Percentiles rank a stretch among this genome's conserved stretches.
These are phyloP conservation scores for Nematopogon swammerdamellus DNA, from an alignment of 2,888 invertebrate genomes.

Conservation along the genomic window DNA sequence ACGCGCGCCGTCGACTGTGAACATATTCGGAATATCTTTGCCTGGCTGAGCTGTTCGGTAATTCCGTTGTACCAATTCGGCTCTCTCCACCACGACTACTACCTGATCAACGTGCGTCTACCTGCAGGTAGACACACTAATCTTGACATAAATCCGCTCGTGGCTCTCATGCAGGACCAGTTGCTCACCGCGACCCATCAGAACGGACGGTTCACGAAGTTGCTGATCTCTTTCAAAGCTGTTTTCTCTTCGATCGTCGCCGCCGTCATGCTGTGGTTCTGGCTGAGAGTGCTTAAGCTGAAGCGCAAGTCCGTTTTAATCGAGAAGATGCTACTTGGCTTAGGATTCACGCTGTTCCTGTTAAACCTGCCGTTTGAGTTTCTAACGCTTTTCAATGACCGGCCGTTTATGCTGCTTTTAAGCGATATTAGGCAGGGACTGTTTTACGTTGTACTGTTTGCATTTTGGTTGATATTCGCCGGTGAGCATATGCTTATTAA, in stretches of 20 bases:
- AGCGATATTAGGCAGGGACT: slow-evolving; percentile 95
- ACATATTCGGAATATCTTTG: slow-evolving; percentile 70
- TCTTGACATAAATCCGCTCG: slow-evolving; percentile 67
- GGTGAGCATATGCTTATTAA: slow-evolving; percentile 94
- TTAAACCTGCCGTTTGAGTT: slow-evolving; percentile 94
- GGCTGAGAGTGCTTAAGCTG: slow-evolving; percentile 83
- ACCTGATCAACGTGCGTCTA: slow-evolving; percentile 88
- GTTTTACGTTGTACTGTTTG: slow-evolving; percentile 92
- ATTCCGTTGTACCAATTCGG: slow-evolving; percentile 97
- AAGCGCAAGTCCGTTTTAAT: slow-evolving; percentile 84
- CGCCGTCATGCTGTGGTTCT: slow-evolving; percentile 86
- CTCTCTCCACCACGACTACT: slow-evolving; percentile 91
- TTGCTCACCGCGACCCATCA: slow-evolving; percentile 90
- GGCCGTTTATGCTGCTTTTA: slow-evolving; percentile 93
- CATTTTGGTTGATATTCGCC: slow-evolving; percentile 98
- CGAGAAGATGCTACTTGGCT: slow-evolving; percentile 87
- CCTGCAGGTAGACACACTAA: slow-evolving; percentile 78
- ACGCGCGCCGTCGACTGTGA: slow-evolving; percentile 81
- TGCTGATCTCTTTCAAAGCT: slow-evolving; percentile 93
- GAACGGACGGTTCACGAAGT: slow-evolving; percentile 97
- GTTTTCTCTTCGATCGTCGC: slow-evolving; percentile 86
- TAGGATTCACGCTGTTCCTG: slow-evolving; percentile 82
- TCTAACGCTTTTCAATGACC: slow-evolving; percentile 80
- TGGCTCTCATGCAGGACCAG: slow-evolving; percentile 80
- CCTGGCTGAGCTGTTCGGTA: slow-evolving; percentile 83